These are phyloP conservation scores for Salarias fasciatus DNA, from an alignment of 2,797 vertebrate species.

Conservation along the genomic window DNA sequence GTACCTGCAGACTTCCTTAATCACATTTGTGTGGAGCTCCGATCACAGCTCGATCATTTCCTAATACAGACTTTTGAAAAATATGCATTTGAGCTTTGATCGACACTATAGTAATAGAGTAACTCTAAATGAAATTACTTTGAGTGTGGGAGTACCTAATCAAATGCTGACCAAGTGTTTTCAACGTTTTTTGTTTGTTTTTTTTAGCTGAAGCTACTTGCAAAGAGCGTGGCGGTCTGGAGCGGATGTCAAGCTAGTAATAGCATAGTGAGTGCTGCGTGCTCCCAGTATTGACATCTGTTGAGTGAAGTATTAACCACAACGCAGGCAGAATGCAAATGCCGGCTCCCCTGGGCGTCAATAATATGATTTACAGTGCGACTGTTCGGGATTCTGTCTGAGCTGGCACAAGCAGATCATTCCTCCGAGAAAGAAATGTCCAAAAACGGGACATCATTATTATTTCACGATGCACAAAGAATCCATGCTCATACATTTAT, in stretches of 20 bases:
- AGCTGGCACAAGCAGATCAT: slow-evolving; percentile 11
- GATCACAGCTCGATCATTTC: too few species aligned
- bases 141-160: too few species aligned
- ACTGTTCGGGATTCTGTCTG: slow-evolving; percentile 40
- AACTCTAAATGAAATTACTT: too few species aligned
- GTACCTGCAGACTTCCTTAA: too few species aligned
- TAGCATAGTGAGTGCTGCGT: slow-evolving; percentile 12
- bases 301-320: slow-evolving; percentile 23
- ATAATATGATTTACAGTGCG: slow-evolving; percentile 16
- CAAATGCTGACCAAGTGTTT: too few species aligned
- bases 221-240: neutral
- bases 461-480: slow-evolving; percentile 17
- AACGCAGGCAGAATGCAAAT: slow-evolving; percentile 47
- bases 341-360: slow-evolving; percentile 12
- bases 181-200: too few species aligned
- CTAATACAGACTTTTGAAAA: too few species aligned
- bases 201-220: neutral
- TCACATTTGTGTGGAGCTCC: too few species aligned
- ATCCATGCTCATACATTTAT: slow-evolving; percentile 14
- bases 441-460: slow-evolving; percentile 29
- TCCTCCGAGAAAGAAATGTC: slow-evolving; percentile 17
- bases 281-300: slow-evolving; percentile 36
- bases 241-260: slow-evolving; percentile 9
- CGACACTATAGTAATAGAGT: too few species aligned
- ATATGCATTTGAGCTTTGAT: too few species aligned